Conservation (phyloP, 2,888 invertebrate species). For the Stenotaenia linearis region DNA sequence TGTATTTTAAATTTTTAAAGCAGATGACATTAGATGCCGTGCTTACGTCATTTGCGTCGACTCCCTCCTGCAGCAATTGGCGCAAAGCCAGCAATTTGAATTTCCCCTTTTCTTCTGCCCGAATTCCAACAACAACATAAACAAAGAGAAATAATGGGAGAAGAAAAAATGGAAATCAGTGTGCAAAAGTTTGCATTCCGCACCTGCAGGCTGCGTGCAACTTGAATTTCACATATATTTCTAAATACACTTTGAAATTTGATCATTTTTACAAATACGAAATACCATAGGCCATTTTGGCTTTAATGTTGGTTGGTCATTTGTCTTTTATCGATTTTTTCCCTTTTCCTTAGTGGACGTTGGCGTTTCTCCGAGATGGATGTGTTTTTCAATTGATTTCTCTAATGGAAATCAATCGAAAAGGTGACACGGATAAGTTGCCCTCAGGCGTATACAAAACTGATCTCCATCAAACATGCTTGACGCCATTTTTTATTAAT, state of each 20-base stretch:
- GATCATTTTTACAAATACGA: background rate
- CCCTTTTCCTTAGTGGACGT: constrained; percentile 19
- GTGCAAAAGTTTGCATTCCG: too few relatives aligned
- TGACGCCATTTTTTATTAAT: background rate
- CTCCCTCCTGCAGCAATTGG: background rate
- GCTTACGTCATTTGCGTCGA: background rate
- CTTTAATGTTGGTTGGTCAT: constrained; percentile 22
- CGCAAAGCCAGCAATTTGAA: background rate
- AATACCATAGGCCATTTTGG: background rate
- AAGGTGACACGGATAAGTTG: constrained; percentile 18
- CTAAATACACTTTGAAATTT: too few relatives aligned
- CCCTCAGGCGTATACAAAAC: constrained; percentile 11
- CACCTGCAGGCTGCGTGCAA: too few relatives aligned
- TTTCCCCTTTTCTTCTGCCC: background rate
- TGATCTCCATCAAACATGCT: constrained; percentile 3
- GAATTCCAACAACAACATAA: background rate
- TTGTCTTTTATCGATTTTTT: constrained; percentile 19
- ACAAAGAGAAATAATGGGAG: background rate
- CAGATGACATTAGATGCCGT: background rate
- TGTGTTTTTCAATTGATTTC: constrained; percentile 24
- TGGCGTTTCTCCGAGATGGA: constrained; percentile 15
- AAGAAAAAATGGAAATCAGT: too few relatives aligned
- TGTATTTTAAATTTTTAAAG: background rate
- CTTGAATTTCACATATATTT: too few relatives aligned
- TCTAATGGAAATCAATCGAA: constrained; percentile 26